Evolutionary conservation across 2,797 vertebrate species (phyloP).

Genomic region (Pseudocheirus occidentalis): DNA sequence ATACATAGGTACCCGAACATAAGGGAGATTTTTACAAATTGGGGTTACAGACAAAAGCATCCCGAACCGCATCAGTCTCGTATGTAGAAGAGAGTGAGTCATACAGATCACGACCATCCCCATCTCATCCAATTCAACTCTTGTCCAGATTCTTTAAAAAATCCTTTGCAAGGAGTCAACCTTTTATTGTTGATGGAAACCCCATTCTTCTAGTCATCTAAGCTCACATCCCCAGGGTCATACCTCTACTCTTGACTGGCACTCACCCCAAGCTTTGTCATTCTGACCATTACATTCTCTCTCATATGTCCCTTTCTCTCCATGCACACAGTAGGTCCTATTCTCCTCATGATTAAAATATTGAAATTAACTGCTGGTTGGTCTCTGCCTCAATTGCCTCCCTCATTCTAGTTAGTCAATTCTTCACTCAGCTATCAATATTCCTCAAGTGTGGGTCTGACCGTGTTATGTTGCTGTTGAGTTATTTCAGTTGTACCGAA

Average conservation of each 20-base stretch:
- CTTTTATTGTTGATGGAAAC: background rate
- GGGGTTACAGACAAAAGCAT: too few relatives aligned
- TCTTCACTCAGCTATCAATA: background rate
- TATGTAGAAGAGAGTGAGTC: background rate
- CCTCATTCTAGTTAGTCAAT: background rate
- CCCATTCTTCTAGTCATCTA: background rate
- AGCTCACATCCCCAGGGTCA: background rate
- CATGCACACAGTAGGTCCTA: background rate
- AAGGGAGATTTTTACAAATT: too few relatives aligned
- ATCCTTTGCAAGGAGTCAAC: background rate
- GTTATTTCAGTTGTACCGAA: background rate
- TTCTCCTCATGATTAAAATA: background rate
- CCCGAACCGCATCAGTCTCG: too few relatives aligned
- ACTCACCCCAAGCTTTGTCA: background rate
- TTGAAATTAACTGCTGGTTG: background rate
- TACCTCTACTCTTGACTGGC: background rate
- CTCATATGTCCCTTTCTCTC: background rate
- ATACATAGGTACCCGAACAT: too few relatives aligned
- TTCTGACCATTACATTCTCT: background rate
- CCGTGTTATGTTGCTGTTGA: background rate
- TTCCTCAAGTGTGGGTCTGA: background rate
- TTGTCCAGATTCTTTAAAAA: background rate
- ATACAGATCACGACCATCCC: background rate
- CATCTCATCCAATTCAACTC: background rate
- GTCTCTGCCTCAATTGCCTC: background rate